Evolutionary conservation across 1,140 invertebrate species (phyloP).

Genomic region (Drosophila orosa): DNA sequence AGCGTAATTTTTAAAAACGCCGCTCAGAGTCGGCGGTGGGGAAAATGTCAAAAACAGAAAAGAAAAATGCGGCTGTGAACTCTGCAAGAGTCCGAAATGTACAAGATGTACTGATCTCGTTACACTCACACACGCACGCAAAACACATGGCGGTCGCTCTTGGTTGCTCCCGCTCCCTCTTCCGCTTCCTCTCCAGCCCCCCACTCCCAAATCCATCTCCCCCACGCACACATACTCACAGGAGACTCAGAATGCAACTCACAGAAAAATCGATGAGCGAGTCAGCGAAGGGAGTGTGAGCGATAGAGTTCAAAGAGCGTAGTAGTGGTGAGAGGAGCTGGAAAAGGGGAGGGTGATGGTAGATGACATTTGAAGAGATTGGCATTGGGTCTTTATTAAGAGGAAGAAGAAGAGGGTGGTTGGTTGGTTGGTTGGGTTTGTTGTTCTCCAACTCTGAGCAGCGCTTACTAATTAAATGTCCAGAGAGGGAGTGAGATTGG

Average conservation of each 20-base stretch:
- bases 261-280: slow-evolving; percentile 57
- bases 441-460: slow-evolving; percentile 50
- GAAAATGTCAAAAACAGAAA: slow-evolving; percentile 73
- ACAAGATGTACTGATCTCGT: slow-evolving; percentile 72
- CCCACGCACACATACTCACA: slow-evolving; percentile 10
- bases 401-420: slow-evolving; percentile 16
- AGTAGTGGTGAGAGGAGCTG: slow-evolving; percentile 8
- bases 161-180: slow-evolving; percentile 71
- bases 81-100: slow-evolving; percentile 74
- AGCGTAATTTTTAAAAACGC: slow-evolving; percentile 78
- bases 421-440: slow-evolving; percentile 29
- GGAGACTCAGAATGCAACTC: slow-evolving; percentile 41
- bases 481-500: slow-evolving; percentile 33
- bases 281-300: slow-evolving; percentile 37
- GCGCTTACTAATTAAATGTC: slow-evolving; percentile 69
- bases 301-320: slow-evolving; percentile 63
- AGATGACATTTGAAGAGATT: slow-evolving; percentile 56
- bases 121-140: slow-evolving; percentile 73
- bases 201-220: slow-evolving; percentile 4
- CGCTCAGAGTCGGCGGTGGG: slow-evolving; percentile 73
- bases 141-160: slow-evolving; percentile 73
- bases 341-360: slow-evolving; percentile 2
- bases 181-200: slow-evolving; percentile 33
- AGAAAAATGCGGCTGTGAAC: slow-evolving; percentile 63
- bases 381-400: slow-evolving; percentile 32